These are phyloP conservation scores for Macrostomum lignano DNA, from an alignment of 1,140 invertebrate species.

Conservation along the genomic window DNA sequence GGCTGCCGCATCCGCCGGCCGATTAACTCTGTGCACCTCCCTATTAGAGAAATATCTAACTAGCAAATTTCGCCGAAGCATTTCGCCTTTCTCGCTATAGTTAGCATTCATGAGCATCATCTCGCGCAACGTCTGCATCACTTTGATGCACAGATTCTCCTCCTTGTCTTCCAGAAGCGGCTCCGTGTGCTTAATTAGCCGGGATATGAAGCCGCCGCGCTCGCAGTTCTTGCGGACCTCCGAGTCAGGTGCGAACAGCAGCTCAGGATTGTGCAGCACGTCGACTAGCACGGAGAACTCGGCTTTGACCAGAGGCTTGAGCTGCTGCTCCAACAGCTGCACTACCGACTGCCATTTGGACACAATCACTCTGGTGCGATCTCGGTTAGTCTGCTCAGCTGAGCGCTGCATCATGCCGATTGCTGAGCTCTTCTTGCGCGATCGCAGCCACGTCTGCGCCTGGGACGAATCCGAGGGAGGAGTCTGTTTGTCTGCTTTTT, in stretches of 20 bases:
- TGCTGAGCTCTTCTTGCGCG: too few species aligned
- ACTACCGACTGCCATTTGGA: too few species aligned
- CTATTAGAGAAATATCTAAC: neutral
- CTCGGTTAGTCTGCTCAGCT: neutral
- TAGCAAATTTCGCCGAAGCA: conserved; percentile 2
- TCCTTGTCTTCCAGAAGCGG: conserved; percentile 82
- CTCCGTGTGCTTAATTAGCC: conserved; percentile 81
- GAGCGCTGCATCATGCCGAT: too few species aligned
- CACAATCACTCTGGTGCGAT: conserved; percentile 12
- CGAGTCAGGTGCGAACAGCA: conserved; percentile 55
- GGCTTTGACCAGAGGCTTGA: conserved; percentile 68
- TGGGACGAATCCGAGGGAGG: too few species aligned
- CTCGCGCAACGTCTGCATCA: conserved; percentile 64
- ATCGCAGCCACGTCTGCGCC: too few species aligned
- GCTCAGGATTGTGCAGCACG: conserved; percentile 73
- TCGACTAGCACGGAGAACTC: conserved; percentile 83
- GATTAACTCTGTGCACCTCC: neutral
- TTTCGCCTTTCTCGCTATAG: conserved; percentile 60
- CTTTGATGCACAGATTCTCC: conserved; percentile 81
- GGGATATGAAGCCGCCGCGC: conserved; percentile 58
- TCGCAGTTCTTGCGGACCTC: conserved; percentile 52
- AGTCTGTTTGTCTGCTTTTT: too few species aligned
- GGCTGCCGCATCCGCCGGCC: too few species aligned
- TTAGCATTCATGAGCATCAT: conserved; percentile 89
- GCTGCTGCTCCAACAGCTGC: conserved; percentile 59